Evolutionary conservation across 1,140 invertebrate species (phyloP).

Genomic region (Brachionus paranguensis): DNA sequence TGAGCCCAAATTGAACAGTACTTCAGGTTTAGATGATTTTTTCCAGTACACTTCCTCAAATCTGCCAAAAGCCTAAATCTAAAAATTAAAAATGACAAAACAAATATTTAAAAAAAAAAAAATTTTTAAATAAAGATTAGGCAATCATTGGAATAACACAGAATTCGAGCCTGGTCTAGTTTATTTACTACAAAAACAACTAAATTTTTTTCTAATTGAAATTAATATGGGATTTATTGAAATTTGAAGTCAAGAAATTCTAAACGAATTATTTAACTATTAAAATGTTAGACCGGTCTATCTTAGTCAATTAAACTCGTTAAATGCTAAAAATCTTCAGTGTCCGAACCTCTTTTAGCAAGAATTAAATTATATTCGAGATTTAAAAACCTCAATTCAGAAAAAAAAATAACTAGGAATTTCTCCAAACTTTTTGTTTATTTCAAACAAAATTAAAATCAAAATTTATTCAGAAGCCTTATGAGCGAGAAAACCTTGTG

Average conservation of each 20-base stretch:
- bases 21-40: not conserved
- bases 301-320: not conserved
- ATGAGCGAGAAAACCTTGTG: not conserved
- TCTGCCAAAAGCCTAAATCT: not conserved
- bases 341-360: not conserved
- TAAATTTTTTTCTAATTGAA: not conserved
- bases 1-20: not conserved
- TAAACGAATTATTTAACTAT: constrained; percentile 24
- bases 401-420: not conserved
- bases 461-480: not conserved
- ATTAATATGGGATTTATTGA: not conserved
- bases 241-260: constrained; percentile 18
- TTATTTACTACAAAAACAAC: not conserved
- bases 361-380: not conserved
- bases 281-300: not conserved
- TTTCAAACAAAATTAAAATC: not conserved
- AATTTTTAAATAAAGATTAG: not conserved
- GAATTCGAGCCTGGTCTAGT: not conserved
- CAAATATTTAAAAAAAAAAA: not conserved
- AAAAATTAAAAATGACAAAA: not conserved
- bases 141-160: not conserved
- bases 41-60: not conserved
- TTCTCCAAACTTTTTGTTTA: not conserved
- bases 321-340: not conserved
- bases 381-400: not conserved